phyloP scores from a whole-genome alignment of 2,888 invertebrate genomes.

The Polia nebulosa region DNA sequence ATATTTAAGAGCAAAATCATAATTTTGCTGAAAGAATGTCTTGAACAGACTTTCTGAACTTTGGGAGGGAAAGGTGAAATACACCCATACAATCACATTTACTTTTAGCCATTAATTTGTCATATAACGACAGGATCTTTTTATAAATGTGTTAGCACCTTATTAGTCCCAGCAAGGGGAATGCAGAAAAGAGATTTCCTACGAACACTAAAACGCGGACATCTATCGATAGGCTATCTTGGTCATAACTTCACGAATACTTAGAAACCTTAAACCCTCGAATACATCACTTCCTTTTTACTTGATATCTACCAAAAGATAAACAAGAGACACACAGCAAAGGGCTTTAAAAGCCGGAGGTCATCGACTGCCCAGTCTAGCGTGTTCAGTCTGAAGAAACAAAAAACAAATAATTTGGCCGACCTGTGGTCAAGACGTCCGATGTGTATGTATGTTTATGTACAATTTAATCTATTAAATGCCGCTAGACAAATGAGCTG shows the following conservation, averaged over 20 bases:
- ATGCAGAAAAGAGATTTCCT: no score
- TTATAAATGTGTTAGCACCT: no score
- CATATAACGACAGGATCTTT: no score
- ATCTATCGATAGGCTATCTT: not conserved
- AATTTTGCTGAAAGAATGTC: no score
- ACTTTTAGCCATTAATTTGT: no score
- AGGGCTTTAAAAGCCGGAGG: constrained; percentile 10
- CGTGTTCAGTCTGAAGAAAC: constrained; percentile 36
- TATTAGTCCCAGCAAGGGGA: no score
- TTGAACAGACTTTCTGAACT: no score
- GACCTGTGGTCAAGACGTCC: constrained; percentile 29
- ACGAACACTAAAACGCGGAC: no score
- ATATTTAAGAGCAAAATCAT: no score
- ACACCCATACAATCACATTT: no score
- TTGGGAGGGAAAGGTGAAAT: no score
- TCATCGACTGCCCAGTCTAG: constrained; percentile 43
- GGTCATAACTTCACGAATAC: not conserved
- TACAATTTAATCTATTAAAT: constrained; percentile 51
- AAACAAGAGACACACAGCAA: not conserved
- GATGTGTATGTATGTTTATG: constrained; percentile 32
- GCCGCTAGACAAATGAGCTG: constrained; percentile 29
- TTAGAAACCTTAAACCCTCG: not conserved
- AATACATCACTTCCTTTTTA: not conserved
- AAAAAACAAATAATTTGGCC: constrained; percentile 46
- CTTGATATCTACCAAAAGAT: not conserved